These are phyloP conservation scores for Lithophane ornitopus DNA, from an alignment of 2,888 invertebrate species.

Conservation along the genomic window DNA sequence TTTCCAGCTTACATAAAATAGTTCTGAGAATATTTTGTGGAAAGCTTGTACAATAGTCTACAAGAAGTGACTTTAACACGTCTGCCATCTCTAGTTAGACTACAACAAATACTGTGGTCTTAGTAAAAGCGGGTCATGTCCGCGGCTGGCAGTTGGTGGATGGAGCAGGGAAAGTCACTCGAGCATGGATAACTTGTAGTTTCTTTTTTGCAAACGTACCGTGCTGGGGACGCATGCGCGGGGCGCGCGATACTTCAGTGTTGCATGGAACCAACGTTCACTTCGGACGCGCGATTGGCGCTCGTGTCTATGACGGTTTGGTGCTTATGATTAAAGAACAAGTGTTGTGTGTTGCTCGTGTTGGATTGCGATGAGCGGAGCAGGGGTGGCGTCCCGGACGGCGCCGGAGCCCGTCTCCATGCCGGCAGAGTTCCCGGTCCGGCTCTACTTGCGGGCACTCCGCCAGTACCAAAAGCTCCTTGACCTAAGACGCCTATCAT, in stretches of 20 bases:
- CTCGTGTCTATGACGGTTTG: slow-evolving; percentile 76
- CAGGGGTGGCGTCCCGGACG: slow-evolving; percentile 84
- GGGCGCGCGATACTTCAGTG: slow-evolving; percentile 84
- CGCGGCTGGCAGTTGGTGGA: slow-evolving; percentile 72
- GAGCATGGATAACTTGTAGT: slow-evolving; percentile 79
- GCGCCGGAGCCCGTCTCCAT: slow-evolving; percentile 76
- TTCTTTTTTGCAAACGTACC: slow-evolving; percentile 86
- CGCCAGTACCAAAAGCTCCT: slow-evolving; percentile 92
- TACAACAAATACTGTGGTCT: slow-evolving; percentile 64
- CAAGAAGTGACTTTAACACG: slow-evolving; percentile 32
- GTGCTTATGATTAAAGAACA: slow-evolving; percentile 81
- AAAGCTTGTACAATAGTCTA: slow-evolving; percentile 60
- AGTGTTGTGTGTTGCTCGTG: slow-evolving; percentile 74
- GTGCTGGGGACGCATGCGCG: slow-evolving; percentile 84
- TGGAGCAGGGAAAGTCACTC: slow-evolving; percentile 85
- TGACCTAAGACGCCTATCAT: slow-evolving; percentile 89
- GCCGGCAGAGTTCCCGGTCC: slow-evolving; percentile 84
- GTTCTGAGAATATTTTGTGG: slow-evolving; percentile 24
- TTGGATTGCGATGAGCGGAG: slow-evolving; percentile 82
- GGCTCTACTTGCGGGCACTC: slow-evolving; percentile 91
- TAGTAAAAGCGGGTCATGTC: slow-evolving; percentile 88
- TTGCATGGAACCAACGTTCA: slow-evolving; percentile 87
- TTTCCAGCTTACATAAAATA: neutral
- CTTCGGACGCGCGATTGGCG: slow-evolving; percentile 89
- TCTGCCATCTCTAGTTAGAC: slow-evolving; percentile 49